These are phyloP conservation scores for Myotis myotis DNA, from an alignment of 2,797 vertebrate species.

Conservation along the genomic window DNA sequence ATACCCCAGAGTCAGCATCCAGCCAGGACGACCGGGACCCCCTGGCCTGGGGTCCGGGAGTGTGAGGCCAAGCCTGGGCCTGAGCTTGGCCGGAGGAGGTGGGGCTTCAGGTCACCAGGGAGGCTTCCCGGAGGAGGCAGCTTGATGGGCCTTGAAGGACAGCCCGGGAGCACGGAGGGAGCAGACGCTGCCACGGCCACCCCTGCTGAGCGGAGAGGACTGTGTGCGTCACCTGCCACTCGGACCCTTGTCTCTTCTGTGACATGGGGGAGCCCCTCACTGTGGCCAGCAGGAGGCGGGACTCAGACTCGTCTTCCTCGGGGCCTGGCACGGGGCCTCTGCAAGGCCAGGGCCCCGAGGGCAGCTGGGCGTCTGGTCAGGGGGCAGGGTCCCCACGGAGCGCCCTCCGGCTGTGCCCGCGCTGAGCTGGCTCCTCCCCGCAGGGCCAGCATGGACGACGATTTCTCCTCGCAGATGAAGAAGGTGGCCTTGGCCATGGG, in stretches of 20 bases:
- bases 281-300: neutral
- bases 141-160: neutral
- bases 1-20: rapidly evolving
- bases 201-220: neutral
- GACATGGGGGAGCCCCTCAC: neutral
- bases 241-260: neutral
- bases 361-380: no score
- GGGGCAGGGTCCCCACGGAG: neutral
- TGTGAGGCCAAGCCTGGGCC: neutral
- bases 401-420: rapidly evolving
- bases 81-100: neutral
- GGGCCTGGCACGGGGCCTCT: neutral
- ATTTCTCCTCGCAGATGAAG: slow-evolving; percentile 76
- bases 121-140: neutral
- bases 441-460: slow-evolving; percentile 69
- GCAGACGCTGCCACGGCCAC: neutral
- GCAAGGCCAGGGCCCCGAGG: neutral
- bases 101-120: neutral
- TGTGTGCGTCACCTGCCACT: rapidly evolving
- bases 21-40: neutral
- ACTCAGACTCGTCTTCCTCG: neutral
- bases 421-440: neutral
- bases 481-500: slow-evolving; percentile 79
- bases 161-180: rapidly evolving
- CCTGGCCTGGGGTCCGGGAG: neutral